phyloP scores from a whole-genome alignment of 2,888 invertebrate species.

The Fissipunctia ypsillon region DNA sequence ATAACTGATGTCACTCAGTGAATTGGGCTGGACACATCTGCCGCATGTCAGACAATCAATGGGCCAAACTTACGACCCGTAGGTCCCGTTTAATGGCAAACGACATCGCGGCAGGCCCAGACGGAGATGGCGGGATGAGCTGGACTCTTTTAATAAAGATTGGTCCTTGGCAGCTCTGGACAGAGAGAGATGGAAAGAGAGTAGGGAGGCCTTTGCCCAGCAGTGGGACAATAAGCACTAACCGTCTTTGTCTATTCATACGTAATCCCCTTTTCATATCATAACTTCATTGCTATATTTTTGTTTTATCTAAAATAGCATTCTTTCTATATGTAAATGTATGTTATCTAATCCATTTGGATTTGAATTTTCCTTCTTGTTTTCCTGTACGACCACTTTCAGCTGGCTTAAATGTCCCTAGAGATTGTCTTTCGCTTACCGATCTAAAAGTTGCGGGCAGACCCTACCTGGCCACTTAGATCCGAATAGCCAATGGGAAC shows the following conservation, averaged over 20 bases:
- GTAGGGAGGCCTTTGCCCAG: too few relatives aligned
- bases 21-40: too few relatives aligned
- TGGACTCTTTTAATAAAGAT: too few relatives aligned
- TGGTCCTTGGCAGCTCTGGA: too few relatives aligned
- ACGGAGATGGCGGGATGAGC: too few relatives aligned
- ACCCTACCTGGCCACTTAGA: slow-evolving; percentile 30
- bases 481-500: slow-evolving; percentile 32
- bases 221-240: slow-evolving; percentile 39
- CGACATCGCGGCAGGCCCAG: too few relatives aligned
- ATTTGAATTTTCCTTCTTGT: slow-evolving; percentile 26
- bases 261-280: slow-evolving; percentile 21
- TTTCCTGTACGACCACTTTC: slow-evolving; percentile 24
- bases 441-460: slow-evolving; percentile 38
- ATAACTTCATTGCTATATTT: slow-evolving; percentile 1
- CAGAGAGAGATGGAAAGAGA: too few relatives aligned
- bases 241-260: slow-evolving; percentile 27
- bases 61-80: too few relatives aligned
- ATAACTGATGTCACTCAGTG: too few relatives aligned
- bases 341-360: slow-evolving; percentile 40
- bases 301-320: slow-evolving; percentile 10
- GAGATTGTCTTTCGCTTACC: slow-evolving; percentile 44
- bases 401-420: slow-evolving; percentile 24
- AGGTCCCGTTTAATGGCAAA: too few relatives aligned
- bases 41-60: too few relatives aligned
- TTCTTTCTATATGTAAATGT: slow-evolving; percentile 6